Conservation (phyloP, 2,113 vertebrate species). For the Odontophorus gujanensis region DNA sequence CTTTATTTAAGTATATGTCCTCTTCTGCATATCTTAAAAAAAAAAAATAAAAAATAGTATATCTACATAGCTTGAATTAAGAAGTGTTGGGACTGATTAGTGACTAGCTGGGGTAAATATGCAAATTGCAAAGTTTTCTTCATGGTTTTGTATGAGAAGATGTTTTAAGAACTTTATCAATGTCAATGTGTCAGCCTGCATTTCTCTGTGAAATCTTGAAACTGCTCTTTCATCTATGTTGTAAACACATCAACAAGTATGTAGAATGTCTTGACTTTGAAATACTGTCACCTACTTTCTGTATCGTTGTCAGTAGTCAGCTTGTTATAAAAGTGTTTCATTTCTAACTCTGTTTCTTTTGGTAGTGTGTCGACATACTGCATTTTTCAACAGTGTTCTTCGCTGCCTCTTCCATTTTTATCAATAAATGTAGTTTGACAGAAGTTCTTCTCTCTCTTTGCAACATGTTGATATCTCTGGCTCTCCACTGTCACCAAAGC, state of each 20-base stretch:
- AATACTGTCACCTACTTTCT: constrained; percentile 77
- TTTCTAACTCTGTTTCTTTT: constrained; percentile 69
- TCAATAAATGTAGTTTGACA: constrained; percentile 62
- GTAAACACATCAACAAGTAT: constrained; percentile 78
- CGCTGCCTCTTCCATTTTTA: constrained; percentile 63
- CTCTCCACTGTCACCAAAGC: constrained; percentile 59
- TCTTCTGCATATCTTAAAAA: not conserved
- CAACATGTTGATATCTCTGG: constrained; percentile 54
- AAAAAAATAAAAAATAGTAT: not conserved
- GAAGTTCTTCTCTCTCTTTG: constrained; percentile 58
- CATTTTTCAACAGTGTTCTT: constrained; percentile 59
- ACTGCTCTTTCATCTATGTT: constrained; percentile 75
- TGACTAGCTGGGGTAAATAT: constrained; percentile 58
- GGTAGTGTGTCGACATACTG: constrained; percentile 37
- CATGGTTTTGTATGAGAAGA: constrained; percentile 20
- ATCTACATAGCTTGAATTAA: not conserved
- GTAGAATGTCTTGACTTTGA: constrained; percentile 78
- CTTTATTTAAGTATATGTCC: not conserved
- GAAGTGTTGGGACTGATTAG: not conserved
- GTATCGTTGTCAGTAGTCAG: constrained; percentile 71
- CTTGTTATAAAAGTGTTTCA: constrained; percentile 74
- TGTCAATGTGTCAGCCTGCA: constrained; percentile 55
- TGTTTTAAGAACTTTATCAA: constrained; percentile 73
- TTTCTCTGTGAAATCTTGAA: constrained; percentile 65
- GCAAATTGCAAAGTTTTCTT: constrained; percentile 71